Evolutionary conservation across 2,888 invertebrate species (phyloP).

Genomic region (Rhagonycha fulva): DNA sequence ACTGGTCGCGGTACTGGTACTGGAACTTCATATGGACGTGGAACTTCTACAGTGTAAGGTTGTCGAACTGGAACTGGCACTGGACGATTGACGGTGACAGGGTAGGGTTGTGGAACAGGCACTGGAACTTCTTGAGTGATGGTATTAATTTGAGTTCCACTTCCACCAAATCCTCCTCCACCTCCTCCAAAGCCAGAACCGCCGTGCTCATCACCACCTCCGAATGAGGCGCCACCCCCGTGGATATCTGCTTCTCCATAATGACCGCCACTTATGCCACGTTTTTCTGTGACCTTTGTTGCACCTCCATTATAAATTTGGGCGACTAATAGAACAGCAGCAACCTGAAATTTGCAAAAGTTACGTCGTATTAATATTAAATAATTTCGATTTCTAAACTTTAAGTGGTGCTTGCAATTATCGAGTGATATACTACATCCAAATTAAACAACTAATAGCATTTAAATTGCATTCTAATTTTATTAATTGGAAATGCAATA

Average conservation of each 20-base stretch:
- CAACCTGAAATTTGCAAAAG: constrained; percentile 8
- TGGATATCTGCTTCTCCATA: constrained; percentile 5
- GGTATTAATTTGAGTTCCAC: constrained; percentile 12
- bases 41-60: constrained; percentile 19
- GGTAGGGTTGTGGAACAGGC: constrained; percentile 24
- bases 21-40: constrained; percentile 18
- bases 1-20: constrained; percentile 17
- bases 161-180: background rate
- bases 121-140: constrained; percentile 25
- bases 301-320: background rate
- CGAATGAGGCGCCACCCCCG: constrained; percentile 4
- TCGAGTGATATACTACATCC: background rate
- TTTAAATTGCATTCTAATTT: background rate
- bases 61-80: constrained; percentile 21
- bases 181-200: background rate
- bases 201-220: constrained; percentile 5
- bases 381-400: background rate
- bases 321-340: constrained; percentile 9
- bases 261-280: constrained; percentile 3
- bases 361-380: background rate
- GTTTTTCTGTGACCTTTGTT: background rate
- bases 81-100: constrained; percentile 21
- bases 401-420: background rate
- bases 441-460: background rate
- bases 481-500: background rate